Percentiles rank a stretch among this genome's conserved stretches.
These are phyloP conservation scores for Caranx ignobilis DNA, from an alignment of 2,113 vertebrate genomes.

Conservation along the genomic window DNA sequence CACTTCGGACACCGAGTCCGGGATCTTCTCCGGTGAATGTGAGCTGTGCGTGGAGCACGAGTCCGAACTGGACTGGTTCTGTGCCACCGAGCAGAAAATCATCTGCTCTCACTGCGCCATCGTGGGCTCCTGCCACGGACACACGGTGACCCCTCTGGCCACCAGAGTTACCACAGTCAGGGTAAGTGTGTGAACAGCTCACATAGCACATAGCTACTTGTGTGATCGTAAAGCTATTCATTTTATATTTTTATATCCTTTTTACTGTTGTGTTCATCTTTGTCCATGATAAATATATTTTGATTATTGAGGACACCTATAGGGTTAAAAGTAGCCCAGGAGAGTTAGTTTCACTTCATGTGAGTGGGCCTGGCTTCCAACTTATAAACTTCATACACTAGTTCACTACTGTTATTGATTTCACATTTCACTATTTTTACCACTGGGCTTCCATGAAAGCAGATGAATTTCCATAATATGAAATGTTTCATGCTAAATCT, in stretches of 20 bases:
- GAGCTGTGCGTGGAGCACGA: slow-evolving; percentile 83
- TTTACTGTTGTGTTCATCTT: neutral
- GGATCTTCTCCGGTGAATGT: slow-evolving; percentile 61
- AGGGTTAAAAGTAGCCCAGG: neutral
- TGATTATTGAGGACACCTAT: neutral
- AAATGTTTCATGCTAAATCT: neutral
- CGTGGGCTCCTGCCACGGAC: slow-evolving; percentile 83
- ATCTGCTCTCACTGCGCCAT: slow-evolving; percentile 85
- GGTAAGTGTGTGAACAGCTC: slow-evolving; percentile 79
- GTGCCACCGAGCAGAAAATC: slow-evolving; percentile 83
- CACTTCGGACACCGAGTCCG: slow-evolving; percentile 67
- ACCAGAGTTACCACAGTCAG: slow-evolving; percentile 84
- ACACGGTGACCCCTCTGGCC: slow-evolving; percentile 82
- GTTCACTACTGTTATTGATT: neutral
- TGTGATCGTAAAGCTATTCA: neutral
- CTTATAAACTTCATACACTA: neutral
- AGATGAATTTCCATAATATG: neutral
- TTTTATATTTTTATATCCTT: too few relatives aligned
- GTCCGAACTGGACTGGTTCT: slow-evolving; percentile 84
- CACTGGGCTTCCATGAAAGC: neutral
- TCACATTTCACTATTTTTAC: neutral
- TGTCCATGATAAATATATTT: neutral
- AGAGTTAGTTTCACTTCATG: slow-evolving; percentile 28
- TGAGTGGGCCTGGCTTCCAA: neutral
- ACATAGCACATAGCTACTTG: neutral